Conservation (phyloP, 2,888 invertebrate species). For the Pediacus dermestoides region DNA sequence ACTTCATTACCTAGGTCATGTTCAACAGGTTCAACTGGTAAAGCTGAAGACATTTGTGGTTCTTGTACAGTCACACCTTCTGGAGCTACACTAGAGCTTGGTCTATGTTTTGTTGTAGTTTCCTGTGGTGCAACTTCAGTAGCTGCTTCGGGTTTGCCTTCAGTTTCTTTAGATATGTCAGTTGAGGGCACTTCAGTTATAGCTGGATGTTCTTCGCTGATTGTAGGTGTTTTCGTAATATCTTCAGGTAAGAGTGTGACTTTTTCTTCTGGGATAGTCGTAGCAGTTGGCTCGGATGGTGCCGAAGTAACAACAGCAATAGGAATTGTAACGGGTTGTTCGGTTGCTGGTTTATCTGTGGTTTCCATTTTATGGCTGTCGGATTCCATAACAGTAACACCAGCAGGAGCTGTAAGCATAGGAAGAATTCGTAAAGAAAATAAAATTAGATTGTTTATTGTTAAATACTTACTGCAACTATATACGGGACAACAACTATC, state of each 20-base stretch:
- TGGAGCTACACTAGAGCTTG: no score
- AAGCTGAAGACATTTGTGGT: constrained; percentile 3
- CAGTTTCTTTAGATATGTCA: no score
- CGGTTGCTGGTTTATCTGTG: constrained; percentile 19
- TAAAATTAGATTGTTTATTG: constrained; percentile 7
- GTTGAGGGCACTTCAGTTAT: no score
- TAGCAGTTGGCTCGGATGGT: no score
- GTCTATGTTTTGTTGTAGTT: constrained; percentile 2
- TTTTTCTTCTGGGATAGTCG: constrained; percentile 11
- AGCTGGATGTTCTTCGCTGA: no score
- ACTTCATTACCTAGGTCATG: neutral
- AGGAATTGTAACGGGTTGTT: constrained; percentile 8
- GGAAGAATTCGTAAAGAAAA: constrained; percentile 10
- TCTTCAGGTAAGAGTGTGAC: neutral
- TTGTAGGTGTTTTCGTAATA: no score
- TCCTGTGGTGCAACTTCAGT: no score
- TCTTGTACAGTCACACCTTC: no score
- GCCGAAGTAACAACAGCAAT: neutral
- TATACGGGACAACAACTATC: constrained; percentile 75
- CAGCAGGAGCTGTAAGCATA: constrained; percentile 38
- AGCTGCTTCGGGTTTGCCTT: no score
- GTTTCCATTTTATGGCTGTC: constrained; percentile 52
- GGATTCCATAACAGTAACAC: constrained; percentile 50
- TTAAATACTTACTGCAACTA: constrained; percentile 58
- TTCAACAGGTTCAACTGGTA: constrained; percentile 6